These are phyloP conservation scores for Podabrus alpinus DNA, from an alignment of 2,888 invertebrate species.

Conservation along the genomic window DNA sequence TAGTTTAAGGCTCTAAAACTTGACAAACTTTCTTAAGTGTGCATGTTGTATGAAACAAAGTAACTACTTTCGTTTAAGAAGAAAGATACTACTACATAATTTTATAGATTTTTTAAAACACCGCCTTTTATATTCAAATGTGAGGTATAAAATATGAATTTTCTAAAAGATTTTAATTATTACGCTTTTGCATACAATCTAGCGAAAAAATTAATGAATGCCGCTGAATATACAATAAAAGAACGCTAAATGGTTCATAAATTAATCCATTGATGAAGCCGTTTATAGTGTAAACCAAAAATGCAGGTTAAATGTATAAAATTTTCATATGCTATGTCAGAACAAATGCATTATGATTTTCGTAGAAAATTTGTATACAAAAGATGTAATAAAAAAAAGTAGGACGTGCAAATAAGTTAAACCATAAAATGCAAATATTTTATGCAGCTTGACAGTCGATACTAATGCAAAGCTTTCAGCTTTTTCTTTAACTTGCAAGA, in stretches of 20 bases:
- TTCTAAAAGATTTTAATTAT: neutral
- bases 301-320: neutral
- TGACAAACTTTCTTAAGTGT: slow-evolving; percentile 2
- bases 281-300: neutral
- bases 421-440: neutral
- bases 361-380: neutral
- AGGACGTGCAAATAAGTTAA: neutral
- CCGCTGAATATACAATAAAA: neutral
- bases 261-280: neutral
- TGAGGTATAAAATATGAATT: neutral
- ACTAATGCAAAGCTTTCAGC: neutral
- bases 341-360: neutral
- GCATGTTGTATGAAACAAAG: slow-evolving; percentile 1
- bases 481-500: neutral
- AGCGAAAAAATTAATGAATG: neutral
- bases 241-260: neutral
- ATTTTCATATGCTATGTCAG: neutral
- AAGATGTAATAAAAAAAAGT: neutral
- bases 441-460: neutral
- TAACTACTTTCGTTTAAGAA: slow-evolving; percentile 1
- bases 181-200: neutral
- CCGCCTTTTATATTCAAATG: neutral
- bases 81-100: slow-evolving; percentile 1
- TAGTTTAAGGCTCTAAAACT: slow-evolving; percentile 2
- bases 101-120: neutral